Evolutionary conservation across 2,113 vertebrate genomes (phyloP).

Genomic region (Pholis gunnellus): DNA sequence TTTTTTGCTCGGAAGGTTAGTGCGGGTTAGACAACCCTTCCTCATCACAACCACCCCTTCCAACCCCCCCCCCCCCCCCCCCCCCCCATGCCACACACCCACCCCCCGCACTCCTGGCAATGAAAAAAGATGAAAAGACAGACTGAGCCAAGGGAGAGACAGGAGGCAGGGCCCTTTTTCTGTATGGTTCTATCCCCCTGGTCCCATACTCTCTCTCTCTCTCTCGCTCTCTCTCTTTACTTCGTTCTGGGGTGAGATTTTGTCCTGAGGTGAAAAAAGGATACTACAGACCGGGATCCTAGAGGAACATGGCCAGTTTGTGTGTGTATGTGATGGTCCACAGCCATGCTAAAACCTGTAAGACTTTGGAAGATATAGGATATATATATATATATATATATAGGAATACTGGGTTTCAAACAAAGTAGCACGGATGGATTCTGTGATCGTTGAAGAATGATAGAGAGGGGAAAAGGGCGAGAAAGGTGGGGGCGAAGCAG

Average conservation of each 20-base stretch:
- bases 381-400: background rate
- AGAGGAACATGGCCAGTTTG: background rate
- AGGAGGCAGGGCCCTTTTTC: slow-evolving; percentile 30
- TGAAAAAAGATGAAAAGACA: slow-evolving; percentile 50
- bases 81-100: background rate
- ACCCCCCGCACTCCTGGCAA: slow-evolving; percentile 44
- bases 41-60: slow-evolving; percentile 38
- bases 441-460: slow-evolving; percentile 51
- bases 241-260: slow-evolving; percentile 18
- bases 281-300: slow-evolving; percentile 13
- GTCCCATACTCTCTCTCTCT: slow-evolving; percentile 16
- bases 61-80: slow-evolving; percentile 26
- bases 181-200: slow-evolving; percentile 10
- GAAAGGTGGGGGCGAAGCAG: slow-evolving; percentile 40
- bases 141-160: slow-evolving; percentile 19
- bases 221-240: slow-evolving; percentile 5
- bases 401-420: slow-evolving; percentile 25
- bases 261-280: slow-evolving; percentile 31
- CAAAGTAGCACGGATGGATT: slow-evolving; percentile 51
- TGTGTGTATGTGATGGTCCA: background rate
- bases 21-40: slow-evolving; percentile 61
- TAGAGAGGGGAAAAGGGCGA: slow-evolving; percentile 45
- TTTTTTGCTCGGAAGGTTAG: slow-evolving; percentile 70
- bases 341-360: slow-evolving; percentile 9
- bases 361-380: slow-evolving; percentile 6